These are phyloP conservation scores for Callorhinus ursinus DNA, from an alignment of 2,113 vertebrate species.

Conservation along the genomic window DNA sequence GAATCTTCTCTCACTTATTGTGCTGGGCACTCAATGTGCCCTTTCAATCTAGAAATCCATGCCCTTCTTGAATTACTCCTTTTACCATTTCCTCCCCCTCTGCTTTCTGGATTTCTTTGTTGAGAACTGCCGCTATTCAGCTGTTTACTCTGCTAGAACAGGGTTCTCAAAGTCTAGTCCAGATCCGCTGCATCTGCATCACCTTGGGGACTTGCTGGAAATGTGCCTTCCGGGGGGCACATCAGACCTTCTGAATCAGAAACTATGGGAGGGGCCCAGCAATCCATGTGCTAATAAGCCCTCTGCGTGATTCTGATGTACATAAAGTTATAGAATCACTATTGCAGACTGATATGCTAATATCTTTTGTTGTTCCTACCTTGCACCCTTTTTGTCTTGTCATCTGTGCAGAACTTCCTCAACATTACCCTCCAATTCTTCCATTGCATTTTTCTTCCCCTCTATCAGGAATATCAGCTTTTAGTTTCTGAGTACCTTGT, in stretches of 20 bases:
- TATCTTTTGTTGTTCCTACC: not conserved
- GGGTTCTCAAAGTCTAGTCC: not conserved
- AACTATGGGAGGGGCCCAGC: fast-evolving
- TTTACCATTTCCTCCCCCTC: not conserved
- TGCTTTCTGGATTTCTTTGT: not conserved
- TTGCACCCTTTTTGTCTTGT: not conserved
- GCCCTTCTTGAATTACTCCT: not conserved
- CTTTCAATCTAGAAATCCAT: not conserved
- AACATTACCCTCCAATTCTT: not conserved
- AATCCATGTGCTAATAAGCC: not conserved
- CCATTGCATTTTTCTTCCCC: not conserved
- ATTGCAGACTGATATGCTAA: not conserved
- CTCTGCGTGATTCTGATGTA: not conserved
- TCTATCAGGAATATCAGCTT: not conserved
- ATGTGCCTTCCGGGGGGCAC: not conserved
- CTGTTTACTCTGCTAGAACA: not conserved
- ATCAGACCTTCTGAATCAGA: not conserved
- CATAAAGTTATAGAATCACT: not conserved
- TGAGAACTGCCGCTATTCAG: not conserved
- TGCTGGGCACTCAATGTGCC: not conserved
- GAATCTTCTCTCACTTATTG: not conserved
- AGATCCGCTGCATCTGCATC: not conserved
- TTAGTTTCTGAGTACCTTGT: not conserved
- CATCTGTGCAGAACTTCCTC: not conserved
- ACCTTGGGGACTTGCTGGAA: not conserved